Evolutionary conservation across 1,140 invertebrate species (phyloP), one percentile per base, ranked within the genome.

Genomic region (Latrodectus geometricus): DNA sequence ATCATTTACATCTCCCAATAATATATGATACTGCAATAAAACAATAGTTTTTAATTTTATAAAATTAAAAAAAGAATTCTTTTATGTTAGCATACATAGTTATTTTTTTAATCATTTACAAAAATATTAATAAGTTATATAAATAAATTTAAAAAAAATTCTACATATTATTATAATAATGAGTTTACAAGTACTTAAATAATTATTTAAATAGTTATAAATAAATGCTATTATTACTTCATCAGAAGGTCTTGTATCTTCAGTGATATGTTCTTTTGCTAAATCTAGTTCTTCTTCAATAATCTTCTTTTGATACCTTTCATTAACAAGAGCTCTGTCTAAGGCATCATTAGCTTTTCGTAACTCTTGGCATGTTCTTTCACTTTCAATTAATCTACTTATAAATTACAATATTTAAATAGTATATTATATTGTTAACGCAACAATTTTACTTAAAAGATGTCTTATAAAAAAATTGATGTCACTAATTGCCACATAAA

Each of bases 261-360:
- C 73, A 69, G 69, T 52, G 50, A 84, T 54, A 76, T 76, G n/a
- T 15, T 84, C 72, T 76, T 84, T 75, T 9, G 72, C 82, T 35
- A 52, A 76, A 54, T 61, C 73, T 52, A 84, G 11, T 52, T 84
- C 72, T 76, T 84, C 82, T 84, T 84, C 82, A 68, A 84, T 84
- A 15, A 66, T 21, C 11, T 20, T 66, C 23, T 76, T 84, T 69
- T 84, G 82, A 56, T 84, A 72, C 50, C 82, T 84, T 84, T 84
- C 82, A 76, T 11, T 75, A 35, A 68, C 68, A 9, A 84, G 48
- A 66, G 82, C 82, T n/a, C 52, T 56, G 9, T 75, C 82, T 50
- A 84, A 76, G 20, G 82, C 82, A 48, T 84, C 82, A 68, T 84
- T 84, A 4, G 72, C 61, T 76, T 65, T 73, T 0, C 73, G 82